These are phyloP conservation scores for Microcebus lehilahytsara DNA, from an alignment of 2,113 vertebrate species.

Conservation along the genomic window DNA sequence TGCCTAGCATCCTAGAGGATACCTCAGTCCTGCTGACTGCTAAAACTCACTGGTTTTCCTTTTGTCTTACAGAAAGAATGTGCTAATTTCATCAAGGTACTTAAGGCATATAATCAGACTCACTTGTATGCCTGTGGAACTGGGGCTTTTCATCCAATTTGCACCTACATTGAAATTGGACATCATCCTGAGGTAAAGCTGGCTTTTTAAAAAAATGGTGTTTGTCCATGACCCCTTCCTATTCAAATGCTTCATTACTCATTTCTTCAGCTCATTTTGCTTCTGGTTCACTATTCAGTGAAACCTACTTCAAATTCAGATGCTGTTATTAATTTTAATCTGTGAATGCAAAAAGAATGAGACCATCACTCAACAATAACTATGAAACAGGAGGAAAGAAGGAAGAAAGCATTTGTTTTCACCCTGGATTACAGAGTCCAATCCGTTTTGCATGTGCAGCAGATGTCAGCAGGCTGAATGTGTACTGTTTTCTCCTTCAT, in stretches of 20 bases:
- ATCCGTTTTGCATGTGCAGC: background rate
- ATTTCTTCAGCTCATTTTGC: conserved; percentile 53
- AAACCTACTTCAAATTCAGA: conserved; percentile 59
- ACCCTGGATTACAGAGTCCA: background rate
- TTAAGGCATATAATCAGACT: conserved; percentile 96
- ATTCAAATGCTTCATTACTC: conserved; percentile 8
- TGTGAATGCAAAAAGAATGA: conserved; percentile 64
- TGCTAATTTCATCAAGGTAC: conserved; percentile 96
- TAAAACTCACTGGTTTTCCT: conserved; percentile 71
- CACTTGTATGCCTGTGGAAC: conserved; percentile 97
- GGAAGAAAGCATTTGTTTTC: background rate
- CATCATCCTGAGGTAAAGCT: conserved; percentile 94
- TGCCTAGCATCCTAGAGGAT: background rate
- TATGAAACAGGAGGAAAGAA: conserved; percentile 30
- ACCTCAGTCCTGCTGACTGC: conserved; percentile 45
- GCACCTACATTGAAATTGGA: conserved; percentile 95
- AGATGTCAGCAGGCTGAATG: background rate
- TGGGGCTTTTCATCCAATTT: conserved; percentile 97
- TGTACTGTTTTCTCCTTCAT: background rate
- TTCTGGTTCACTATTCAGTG: conserved; percentile 6
- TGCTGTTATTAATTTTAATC: conserved; percentile 70
- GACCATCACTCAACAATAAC: background rate
- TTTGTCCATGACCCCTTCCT: conserved; percentile 34
- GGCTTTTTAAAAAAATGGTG: conserved; percentile 39
- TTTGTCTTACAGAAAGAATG: conserved; percentile 93